phyloP scores from a whole-genome alignment of 2,113 vertebrate genomes.

The Corythaeola cristata region DNA sequence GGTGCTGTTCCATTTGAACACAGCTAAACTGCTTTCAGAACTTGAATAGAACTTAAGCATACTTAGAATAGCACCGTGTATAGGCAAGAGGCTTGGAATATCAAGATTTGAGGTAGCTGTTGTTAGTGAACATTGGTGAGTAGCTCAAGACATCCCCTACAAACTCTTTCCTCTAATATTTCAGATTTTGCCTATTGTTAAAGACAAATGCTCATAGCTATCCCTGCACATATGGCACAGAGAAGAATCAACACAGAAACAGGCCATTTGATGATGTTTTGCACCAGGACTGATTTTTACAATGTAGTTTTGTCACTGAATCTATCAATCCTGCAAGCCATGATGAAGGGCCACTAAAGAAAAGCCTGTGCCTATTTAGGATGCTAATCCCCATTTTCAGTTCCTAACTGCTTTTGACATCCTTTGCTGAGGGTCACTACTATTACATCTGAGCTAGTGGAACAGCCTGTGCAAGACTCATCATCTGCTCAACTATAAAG shows the following conservation, averaged over 20 bases:
- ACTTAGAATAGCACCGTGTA: neutral
- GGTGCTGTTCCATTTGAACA: neutral
- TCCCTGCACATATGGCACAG: neutral
- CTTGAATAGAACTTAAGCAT: neutral
- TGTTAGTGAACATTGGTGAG: neutral
- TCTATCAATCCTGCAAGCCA: neutral
- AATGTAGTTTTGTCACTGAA: neutral
- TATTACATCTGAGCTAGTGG: neutral
- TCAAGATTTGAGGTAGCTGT: neutral
- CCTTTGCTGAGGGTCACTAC: conserved; percentile 19
- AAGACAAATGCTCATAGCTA: neutral
- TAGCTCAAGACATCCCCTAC: neutral
- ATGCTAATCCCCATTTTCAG: conserved; percentile 14
- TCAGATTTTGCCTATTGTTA: neutral
- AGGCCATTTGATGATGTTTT: neutral
- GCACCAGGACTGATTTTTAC: neutral
- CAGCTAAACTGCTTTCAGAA: neutral
- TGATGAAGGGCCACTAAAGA: neutral
- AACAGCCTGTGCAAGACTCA: neutral
- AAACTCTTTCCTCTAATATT: neutral
- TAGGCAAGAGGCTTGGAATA: neutral
- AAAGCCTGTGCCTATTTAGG: neutral
- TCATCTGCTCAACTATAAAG: neutral
- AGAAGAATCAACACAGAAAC: neutral
- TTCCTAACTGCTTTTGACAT: conserved; percentile 27